Conservation (phyloP, 1,140 invertebrate species). For the Heliothis subflexa region DNA sequence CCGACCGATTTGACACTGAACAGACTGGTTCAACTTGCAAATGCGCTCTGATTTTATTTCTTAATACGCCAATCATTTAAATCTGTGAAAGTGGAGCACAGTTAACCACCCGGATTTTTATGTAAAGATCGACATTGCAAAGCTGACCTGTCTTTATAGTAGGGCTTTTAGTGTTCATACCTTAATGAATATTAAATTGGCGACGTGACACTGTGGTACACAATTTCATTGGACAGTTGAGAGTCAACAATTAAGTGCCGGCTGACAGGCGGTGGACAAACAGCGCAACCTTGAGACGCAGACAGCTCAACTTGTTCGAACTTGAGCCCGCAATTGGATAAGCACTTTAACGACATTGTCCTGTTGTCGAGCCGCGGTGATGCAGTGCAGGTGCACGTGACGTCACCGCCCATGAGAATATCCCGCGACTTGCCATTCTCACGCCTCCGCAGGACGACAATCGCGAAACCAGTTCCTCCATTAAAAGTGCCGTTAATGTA, state of each 20-base stretch:
- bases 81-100: constrained; percentile 39
- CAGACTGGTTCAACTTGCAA: constrained; percentile 39
- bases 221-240: constrained; percentile 30
- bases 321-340: constrained; percentile 74
- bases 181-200: constrained; percentile 10
- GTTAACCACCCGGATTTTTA: constrained; percentile 18
- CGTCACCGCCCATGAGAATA: constrained; percentile 76
- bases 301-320: constrained; percentile 66
- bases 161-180: background rate
- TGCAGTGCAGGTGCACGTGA: constrained; percentile 69
- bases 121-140: constrained; percentile 11
- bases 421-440: constrained; percentile 76
- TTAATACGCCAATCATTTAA: constrained; percentile 36
- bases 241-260: background rate
- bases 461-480: constrained; percentile 76
- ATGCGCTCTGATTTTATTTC: constrained; percentile 33
- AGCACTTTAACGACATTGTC: constrained; percentile 70
- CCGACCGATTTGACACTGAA: constrained; percentile 37
- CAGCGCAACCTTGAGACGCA: constrained; percentile 52
- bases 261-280: constrained; percentile 19
- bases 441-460: constrained; percentile 75
- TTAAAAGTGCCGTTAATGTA: constrained; percentile 79
- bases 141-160: background rate
- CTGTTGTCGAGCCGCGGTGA: constrained; percentile 63
- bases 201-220: constrained; percentile 1